Base-by-base conservation (phyloP, 1,140 invertebrate genomes). In the Aplysia californica region DNA sequence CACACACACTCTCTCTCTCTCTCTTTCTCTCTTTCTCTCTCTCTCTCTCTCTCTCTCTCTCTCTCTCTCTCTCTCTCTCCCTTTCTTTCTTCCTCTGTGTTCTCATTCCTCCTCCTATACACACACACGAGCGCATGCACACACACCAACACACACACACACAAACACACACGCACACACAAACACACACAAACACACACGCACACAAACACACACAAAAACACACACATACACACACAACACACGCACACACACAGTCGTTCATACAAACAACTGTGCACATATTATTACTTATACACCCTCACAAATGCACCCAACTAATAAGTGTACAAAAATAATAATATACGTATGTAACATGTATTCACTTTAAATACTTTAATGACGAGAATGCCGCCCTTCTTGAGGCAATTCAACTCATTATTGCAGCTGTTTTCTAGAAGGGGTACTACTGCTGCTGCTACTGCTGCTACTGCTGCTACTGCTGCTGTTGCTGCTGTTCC, bases 1-100 rank as follows among this genome's bases (percentile, higher is more conserved):
- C n/a, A 3, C 6, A 44, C 3, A 64, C 23, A 21, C 1, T 61
- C 59, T 36, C n/a, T 31, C 31, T 44, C 61, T 23, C 31, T 61
- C n/a, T 38, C 59, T 6, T 31, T 20, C 3, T 65, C 50, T 75
- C 59, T 39, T 31, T 41, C 35, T 39, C 59, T 75, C 44, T 71
- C 68, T 58, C 68, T 71, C 38, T 10, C 66, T 69, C 26, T 65
- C 39, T 64, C 39, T 64, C 18, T 58, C 65, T 38, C 31, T 76
- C 38, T 31, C 39, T 55, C 64, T 29, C 74, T 59, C 41, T 20
- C 64, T 68, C 64, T 55, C 65, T 36, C 74, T 55, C 55, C 20
- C 59, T 39, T 31, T 18, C 23, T 18, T 23, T 21, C 68, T 18
- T 20, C n/a, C 68, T 29, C n/a, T n/a, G n/a, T n/a, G n/a, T n/a